Percentiles rank a stretch among this genome's conserved stretches.
These are phyloP conservation scores for Chrysomela aeneicollis DNA, from an alignment of 2,888 invertebrate genomes.

Conservation along the genomic window DNA sequence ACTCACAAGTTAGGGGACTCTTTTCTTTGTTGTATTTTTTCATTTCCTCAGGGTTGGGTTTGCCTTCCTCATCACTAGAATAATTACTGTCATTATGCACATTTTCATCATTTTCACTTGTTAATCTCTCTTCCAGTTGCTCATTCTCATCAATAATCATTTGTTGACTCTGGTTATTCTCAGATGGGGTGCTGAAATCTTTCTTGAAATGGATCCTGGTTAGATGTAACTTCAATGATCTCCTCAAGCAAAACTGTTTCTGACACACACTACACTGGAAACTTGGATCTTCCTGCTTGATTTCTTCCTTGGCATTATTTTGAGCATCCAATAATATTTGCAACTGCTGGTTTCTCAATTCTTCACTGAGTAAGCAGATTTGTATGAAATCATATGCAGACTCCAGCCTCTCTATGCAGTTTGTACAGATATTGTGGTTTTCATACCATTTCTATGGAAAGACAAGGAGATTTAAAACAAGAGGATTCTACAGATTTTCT, in stretches of 20 bases:
- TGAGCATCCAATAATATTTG: conserved; percentile 27
- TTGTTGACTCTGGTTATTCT: not conserved
- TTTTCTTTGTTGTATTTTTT: conserved; percentile 35
- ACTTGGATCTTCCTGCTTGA: conserved; percentile 7
- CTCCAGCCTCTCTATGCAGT: conserved; percentile 40
- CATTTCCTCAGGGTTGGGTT: conserved; percentile 21
- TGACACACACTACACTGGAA: conserved; percentile 45
- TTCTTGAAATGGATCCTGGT: conserved; percentile 41
- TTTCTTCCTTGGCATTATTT: conserved; percentile 17
- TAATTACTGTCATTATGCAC: conserved; percentile 23
- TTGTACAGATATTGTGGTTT: conserved; percentile 39
- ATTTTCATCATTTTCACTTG: conserved; percentile 25
- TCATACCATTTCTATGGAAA: conserved; percentile 43
- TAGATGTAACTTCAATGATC: conserved; percentile 43
- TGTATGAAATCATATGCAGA: conserved; percentile 42
- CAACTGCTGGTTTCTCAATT: conserved; percentile 37
- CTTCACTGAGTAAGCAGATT: conserved; percentile 41
- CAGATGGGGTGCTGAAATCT: not conserved
- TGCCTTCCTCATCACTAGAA: conserved; percentile 37
- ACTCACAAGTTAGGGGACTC: conserved; percentile 46
- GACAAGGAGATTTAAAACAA: not conserved
- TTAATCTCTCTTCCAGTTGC: not conserved
- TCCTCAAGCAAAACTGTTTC: conserved; percentile 45
- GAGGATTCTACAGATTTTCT: conserved; percentile 6
- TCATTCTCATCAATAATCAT: not conserved